Evolutionary conservation across 2,113 vertebrate species (phyloP), one percentile per base, ranked within the genome.

Genomic region (Oreochromis tanganicae): DNA sequence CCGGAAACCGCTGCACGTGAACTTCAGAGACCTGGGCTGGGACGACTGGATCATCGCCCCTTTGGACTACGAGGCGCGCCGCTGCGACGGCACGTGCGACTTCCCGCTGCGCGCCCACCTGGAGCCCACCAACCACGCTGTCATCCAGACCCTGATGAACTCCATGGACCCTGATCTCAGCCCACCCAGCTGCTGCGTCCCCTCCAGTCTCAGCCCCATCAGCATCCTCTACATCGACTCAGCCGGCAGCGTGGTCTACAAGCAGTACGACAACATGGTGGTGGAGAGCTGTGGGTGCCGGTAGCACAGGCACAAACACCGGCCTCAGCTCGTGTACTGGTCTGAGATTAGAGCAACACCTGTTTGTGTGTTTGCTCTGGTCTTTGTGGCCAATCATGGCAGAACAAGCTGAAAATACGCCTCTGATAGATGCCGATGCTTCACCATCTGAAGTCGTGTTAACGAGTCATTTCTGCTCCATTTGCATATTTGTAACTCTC

Each of bases 41-140:
- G 98, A 99, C 83, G 98, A 98, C 95, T 99, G 98, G 98, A 98
- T 99, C 80, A 98, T 99, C 82, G 98, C 98, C 10, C 98, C 98
- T 2, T 94, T 99, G 87, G 98, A 98, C 89, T 99, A 98, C 78
- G 97, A 99, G 85, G 98, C 98, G 2, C 97, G 97, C 92, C 98
- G 97, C 96, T 98, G 98, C 85, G 97, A 98, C 85, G 98, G 98
- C 3, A 94, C 97, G 80, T 98, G 98, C 48, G 97, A 99, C 94
- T 99, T 99, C 88, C 98, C 98, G 1, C 95, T 99, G 71, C 96
- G 98, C 83, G 98, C 98, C 19, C 98, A 99, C 96, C 94, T 98
- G 88, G 98, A 99, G 95, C 98, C 98, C 91, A 99, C 98, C 82
- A 99, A 99, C 96, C 98, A 99, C 57, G 98, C 98, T 94, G 98